Conservation (phyloP, 2,113 vertebrate species). For the Camelus dromedarius region DNA sequence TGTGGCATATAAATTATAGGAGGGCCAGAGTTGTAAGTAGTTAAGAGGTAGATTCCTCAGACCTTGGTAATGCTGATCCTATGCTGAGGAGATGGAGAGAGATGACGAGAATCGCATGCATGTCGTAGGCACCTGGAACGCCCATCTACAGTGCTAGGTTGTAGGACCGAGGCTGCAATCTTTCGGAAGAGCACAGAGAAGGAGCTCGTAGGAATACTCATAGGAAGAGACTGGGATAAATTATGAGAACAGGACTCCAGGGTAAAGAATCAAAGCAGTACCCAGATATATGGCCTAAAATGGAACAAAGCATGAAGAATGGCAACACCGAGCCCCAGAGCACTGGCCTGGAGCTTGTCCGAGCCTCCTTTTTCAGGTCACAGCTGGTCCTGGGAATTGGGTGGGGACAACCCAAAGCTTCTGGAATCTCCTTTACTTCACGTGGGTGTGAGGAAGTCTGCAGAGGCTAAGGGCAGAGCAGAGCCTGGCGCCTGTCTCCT, state of each 20-base stretch:
- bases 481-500: background rate
- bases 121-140: background rate
- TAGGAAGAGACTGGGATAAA: background rate
- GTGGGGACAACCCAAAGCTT: background rate
- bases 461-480: background rate
- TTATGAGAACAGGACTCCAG: background rate
- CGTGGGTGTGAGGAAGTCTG: background rate
- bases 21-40: background rate
- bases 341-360: background rate
- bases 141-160: background rate
- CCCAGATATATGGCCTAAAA: background rate
- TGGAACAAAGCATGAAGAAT: conserved; percentile 4
- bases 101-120: background rate
- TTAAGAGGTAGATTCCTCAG: background rate
- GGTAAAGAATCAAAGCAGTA: background rate
- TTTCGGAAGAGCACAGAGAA: background rate
- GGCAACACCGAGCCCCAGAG: background rate
- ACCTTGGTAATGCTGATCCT: background rate
- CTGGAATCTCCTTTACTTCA: background rate
- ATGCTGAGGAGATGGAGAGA: background rate
- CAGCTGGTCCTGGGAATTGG: background rate
- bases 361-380: background rate
- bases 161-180: background rate
- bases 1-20: background rate
- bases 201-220: background rate